phyloP scores from a whole-genome alignment of 2,888 invertebrate species.

The Ellobium chinense region DNA sequence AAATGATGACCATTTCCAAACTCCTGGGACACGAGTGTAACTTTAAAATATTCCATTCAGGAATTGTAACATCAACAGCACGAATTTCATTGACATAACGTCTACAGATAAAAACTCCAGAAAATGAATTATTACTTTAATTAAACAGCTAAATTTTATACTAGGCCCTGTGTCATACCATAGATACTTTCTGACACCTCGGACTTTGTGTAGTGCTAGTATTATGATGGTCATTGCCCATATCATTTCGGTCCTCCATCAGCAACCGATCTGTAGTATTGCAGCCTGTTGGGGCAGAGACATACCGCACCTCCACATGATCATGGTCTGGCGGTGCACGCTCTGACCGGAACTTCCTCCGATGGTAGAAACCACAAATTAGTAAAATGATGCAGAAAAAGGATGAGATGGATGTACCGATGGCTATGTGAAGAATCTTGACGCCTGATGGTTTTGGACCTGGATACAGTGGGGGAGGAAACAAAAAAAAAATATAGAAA shows the following conservation, averaged over 20 bases:
- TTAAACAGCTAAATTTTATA: no score
- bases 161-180: conserved; percentile 63
- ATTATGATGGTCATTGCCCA: conserved; percentile 42
- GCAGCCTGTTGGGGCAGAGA: conserved; percentile 73
- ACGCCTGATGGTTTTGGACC: conserved; percentile 60
- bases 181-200: conserved; percentile 71
- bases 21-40: no score
- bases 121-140: no score
- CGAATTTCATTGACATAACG: no score
- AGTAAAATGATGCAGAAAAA: conserved; percentile 74
- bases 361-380: conserved; percentile 73
- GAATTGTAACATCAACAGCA: no score
- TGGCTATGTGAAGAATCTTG: conserved; percentile 71
- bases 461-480: conserved; percentile 22
- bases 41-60: no score
- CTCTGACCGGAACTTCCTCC: conserved; percentile 66
- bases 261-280: conserved; percentile 73
- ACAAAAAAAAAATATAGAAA: no score
- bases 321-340: conserved; percentile 65
- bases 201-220: conserved; percentile 54
- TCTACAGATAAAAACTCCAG: no score
- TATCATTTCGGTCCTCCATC: conserved; percentile 55
- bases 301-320: conserved; percentile 73
- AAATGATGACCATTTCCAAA: no score
- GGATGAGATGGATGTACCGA: conserved; percentile 74